Evolutionary conservation across 2,797 vertebrate genomes (phyloP), one percentile per base, ranked within the genome.

Genomic region (Sparus aurata): DNA sequence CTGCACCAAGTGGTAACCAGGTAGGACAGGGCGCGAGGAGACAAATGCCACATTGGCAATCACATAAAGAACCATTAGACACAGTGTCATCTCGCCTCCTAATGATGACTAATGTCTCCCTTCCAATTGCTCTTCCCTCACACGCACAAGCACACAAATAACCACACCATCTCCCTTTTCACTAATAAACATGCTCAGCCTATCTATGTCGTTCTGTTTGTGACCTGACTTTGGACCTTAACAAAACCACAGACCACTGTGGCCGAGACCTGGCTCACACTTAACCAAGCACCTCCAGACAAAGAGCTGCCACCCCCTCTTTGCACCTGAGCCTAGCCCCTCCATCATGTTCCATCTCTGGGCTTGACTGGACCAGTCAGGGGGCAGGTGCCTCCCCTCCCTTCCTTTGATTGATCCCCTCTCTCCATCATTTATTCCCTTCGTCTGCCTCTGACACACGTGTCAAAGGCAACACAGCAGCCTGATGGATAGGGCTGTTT

Each of bases 101-200:
- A 98, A 98, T 97, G 97, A 98, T 97, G 96, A 97, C 96, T 97
- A 97, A 98, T 98, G 96, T 95, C 95, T 96, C 93, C 94, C 90
- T 95, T 78, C 54, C 67, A 63, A 65, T 45, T 59, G 69, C 74
- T 75, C 25, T 74, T 59, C 30, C 55, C 52, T 10, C 66, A 43
- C 70, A 66, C 49, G 68, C 43, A 57, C n/a, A 53, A 13, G 41
- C 70, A 59, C 54, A 54, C 71, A 82, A 67, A 68, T 50, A 72
- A 10, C 20, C 1, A 12, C 13, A 34, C 41, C 55, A 30, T 72
- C 25, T 74, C n/a, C n/a, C 49, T 66, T 75, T 67, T 73, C 41
- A 71, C 61, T 62, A 70, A 75, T 73, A 81, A 82, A 88, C 80
- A 85, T 18, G 34, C 69, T 63, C 43, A 13, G 55, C 57, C 58